These are phyloP conservation scores for Lepidothrix coronata DNA, from an alignment of 2,113 vertebrate genomes.

Conservation along the genomic window DNA sequence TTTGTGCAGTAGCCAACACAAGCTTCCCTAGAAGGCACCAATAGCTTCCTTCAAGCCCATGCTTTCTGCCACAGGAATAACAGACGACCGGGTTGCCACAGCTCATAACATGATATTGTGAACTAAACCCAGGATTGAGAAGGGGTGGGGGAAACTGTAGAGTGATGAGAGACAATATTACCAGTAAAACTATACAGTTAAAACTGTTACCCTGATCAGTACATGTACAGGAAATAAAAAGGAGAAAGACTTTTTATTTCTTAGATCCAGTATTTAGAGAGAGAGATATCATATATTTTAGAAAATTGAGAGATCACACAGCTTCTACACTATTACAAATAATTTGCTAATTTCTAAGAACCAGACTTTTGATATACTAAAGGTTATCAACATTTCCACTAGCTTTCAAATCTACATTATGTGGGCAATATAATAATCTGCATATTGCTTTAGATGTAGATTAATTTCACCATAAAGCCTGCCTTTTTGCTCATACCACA, in stretches of 20 bases:
- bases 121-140: background rate
- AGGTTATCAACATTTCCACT: background rate
- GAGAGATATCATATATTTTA: background rate
- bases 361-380: background rate
- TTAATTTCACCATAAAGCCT: background rate
- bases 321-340: background rate
- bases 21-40: background rate
- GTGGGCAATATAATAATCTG: background rate
- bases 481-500: background rate
- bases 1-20: background rate
- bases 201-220: background rate
- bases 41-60: background rate
- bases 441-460: background rate
- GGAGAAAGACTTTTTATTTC: background rate
- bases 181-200: background rate
- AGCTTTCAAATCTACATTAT: background rate
- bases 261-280: background rate
- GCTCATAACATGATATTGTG: background rate
- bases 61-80: background rate
- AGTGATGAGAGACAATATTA: background rate
- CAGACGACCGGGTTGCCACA: background rate
- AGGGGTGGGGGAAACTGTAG: fast-evolving
- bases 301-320: background rate
- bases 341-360: background rate
- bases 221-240: background rate